These are phyloP conservation scores for Sycophaga agraensis DNA, from an alignment of 1,140 invertebrate genomes.

Conservation along the genomic window DNA sequence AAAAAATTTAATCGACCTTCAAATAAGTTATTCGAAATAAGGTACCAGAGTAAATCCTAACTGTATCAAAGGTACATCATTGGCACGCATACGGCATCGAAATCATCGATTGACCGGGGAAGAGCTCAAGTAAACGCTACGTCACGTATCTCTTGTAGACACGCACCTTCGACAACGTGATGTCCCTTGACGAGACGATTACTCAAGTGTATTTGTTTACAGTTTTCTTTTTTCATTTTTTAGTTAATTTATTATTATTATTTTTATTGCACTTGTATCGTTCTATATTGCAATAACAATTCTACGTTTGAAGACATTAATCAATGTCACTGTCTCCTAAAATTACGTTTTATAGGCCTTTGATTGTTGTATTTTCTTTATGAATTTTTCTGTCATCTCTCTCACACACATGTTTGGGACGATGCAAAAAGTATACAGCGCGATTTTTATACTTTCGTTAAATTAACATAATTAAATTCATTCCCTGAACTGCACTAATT, in stretches of 20 bases:
- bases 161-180: no score
- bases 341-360: conserved; percentile 42
- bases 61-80: conserved; percentile 29
- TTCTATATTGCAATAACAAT: conserved; percentile 31
- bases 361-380: conserved; percentile 37
- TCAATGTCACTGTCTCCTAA: conserved; percentile 34
- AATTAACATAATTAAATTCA: no score
- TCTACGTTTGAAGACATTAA: conserved; percentile 37
- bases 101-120: conserved; percentile 28
- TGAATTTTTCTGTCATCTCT: neutral
- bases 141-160: no score
- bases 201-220: conserved; percentile 15
- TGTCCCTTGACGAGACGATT: neutral
- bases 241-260: conserved; percentile 17
- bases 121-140: conserved; percentile 19
- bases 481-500: no score
- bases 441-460: conserved; percentile 30
- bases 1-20: no score
- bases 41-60: conserved; percentile 25
- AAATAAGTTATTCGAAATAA: conserved; percentile 21
- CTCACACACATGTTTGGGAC: conserved; percentile 5
- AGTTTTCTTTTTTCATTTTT: conserved; percentile 18
- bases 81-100: conserved; percentile 33
- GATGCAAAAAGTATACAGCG: conserved; percentile 30
- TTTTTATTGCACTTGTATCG: conserved; percentile 26